These are phyloP conservation scores for Eudemis profundana DNA, from an alignment of 2,888 invertebrate species.

Conservation along the genomic window DNA sequence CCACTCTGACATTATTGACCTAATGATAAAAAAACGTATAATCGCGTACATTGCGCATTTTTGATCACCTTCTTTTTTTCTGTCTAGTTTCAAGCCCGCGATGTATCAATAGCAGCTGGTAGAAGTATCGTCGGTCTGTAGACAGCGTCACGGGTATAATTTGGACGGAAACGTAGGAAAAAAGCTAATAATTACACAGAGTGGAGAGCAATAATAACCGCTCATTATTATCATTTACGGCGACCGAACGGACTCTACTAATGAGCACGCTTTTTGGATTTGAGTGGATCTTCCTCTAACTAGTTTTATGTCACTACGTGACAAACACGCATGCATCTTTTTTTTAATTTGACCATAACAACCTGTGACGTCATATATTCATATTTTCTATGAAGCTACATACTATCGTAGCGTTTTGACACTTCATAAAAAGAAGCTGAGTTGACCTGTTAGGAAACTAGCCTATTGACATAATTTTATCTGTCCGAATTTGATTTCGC, in stretches of 20 bases:
- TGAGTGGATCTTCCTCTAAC: slow-evolving; percentile 49
- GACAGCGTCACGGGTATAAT: slow-evolving; percentile 59
- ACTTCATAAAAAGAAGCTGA: too few species aligned
- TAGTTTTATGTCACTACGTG: too few species aligned
- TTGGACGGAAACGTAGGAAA: slow-evolving; percentile 74
- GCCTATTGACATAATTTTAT: too few species aligned
- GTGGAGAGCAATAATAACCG: slow-evolving; percentile 72
- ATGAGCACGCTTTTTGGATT: slow-evolving; percentile 62
- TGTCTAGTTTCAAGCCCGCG: not conserved
- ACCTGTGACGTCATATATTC: too few species aligned
- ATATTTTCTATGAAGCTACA: too few species aligned
- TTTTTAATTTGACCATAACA: too few species aligned
- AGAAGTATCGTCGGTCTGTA: slow-evolving; percentile 9
- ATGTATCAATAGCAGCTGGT: slow-evolving; percentile 6
- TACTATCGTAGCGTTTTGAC: too few species aligned
- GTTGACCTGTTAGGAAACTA: too few species aligned
- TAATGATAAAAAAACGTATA: not conserved
- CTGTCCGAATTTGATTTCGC: too few species aligned
- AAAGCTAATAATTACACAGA: slow-evolving; percentile 76
- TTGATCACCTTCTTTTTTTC: not conserved
- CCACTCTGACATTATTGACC: not conserved
- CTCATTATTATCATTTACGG: slow-evolving; percentile 75
- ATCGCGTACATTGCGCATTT: slow-evolving; percentile 15
- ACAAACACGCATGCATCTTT: too few species aligned
- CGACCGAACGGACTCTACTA: slow-evolving; percentile 61